Evolutionary conservation across 2,888 invertebrate genomes (phyloP).

Genomic region (Ophion ventricosus): DNA sequence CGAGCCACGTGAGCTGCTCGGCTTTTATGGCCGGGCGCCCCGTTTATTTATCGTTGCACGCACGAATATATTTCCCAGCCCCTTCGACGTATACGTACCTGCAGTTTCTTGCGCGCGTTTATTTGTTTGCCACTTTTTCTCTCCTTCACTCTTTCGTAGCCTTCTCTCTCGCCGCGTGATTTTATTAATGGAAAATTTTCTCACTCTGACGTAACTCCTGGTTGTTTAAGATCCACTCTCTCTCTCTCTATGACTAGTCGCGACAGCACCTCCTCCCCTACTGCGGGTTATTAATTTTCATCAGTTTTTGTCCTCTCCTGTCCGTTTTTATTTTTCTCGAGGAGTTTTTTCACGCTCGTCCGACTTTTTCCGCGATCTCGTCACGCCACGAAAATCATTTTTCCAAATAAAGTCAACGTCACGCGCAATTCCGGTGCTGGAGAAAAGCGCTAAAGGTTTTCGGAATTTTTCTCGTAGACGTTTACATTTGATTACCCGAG

Average conservation of each 20-base stretch:
- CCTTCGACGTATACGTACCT: conserved; percentile 24
- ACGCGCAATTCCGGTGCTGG: too few relatives aligned
- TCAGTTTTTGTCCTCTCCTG: conserved; percentile 33
- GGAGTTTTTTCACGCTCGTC: neutral
- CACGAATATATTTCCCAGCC: conserved; percentile 40
- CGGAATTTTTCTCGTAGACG: too few relatives aligned
- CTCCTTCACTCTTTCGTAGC: neutral
- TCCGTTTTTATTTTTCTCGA: neutral
- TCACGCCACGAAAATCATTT: too few relatives aligned
- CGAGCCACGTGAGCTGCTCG: conserved; percentile 15
- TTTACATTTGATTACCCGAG: too few relatives aligned
- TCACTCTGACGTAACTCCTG: neutral
- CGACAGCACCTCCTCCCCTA: neutral
- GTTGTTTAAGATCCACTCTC: neutral
- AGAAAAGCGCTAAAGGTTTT: too few relatives aligned
- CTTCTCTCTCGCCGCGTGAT: conserved; percentile 24
- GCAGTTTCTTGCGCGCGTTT: conserved; percentile 22
- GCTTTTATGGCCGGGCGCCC: conserved; percentile 45
- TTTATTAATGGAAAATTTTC: conserved; percentile 62
- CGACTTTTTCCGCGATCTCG: too few relatives aligned
- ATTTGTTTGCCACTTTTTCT: conserved; percentile 41
- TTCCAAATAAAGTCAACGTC: too few relatives aligned
- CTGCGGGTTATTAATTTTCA: conserved; percentile 52
- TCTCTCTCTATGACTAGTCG: conserved; percentile 22
- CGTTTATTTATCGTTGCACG: conserved; percentile 57